Base-by-base conservation (phyloP, 2,113 vertebrate species). In the Chaetorhynchus papuensis region DNA sequence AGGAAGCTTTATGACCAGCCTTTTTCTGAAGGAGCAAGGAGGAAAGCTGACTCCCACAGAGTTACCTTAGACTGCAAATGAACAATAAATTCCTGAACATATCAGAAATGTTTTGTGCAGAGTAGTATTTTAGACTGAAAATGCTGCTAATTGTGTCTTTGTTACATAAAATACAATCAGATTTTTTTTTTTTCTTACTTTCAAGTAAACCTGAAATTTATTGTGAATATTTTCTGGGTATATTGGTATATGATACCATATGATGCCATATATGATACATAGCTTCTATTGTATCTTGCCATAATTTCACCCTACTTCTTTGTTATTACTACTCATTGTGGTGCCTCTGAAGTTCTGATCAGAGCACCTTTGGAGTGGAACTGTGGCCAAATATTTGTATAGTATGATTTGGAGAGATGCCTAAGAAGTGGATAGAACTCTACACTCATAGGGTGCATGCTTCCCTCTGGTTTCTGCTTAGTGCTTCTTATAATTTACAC, bases 371-470 rank as follows among this genome's bases (percentile, higher is more conserved):
- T 86, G 37, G 33, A 69, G 50, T 3, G 2, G 39, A 83, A 28
- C 30, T 56, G 17, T 6, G 1, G 42, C 35, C 2, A 1, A 20
- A 2, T 56, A 42, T 60, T 82, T 90, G 31, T 76, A 22, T 41
- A 52, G 15, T 7, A 7, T 39, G 33, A 10, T 45, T 72, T 92
- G 57, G 33, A 79, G 35, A 42, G 31, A 21, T 79, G 26, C 52
- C 54, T 74, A 61, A 79, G 50, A 61, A 61, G 47, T 47, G 64
- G 22, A 42, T 7, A 68, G 41, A 77, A 50, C 83, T 65, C 37
- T 86, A 10, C 45, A 65, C 49, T 68, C 0, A 4, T 0, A 3
- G 33, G 21, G 5, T 76, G 9, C 0, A 0, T 57, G n/a, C 41
- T 80, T 85, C 37, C 23, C 59, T 88, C 49, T 64, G 37, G 49